Percentiles rank a stretch among this genome's conserved stretches.
These are phyloP conservation scores for Astropecten irregularis DNA, from an alignment of 53 echinoderm and acorn worm genomes.

Conservation along the genomic window DNA sequence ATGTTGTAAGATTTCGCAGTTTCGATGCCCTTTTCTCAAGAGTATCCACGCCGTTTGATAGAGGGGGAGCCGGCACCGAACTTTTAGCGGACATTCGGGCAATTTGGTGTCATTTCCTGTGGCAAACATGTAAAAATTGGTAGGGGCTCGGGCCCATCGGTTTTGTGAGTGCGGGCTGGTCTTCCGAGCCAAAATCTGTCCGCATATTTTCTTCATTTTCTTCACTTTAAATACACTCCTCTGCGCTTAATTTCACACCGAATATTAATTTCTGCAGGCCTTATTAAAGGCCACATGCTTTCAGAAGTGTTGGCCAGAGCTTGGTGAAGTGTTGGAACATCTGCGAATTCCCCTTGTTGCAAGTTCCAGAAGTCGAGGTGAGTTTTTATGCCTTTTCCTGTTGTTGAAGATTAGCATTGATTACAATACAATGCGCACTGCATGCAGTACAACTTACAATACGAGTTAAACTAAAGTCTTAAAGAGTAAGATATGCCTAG, in stretches of 20 bases:
- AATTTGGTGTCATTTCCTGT: conserved; percentile 19
- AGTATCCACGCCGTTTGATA: background rate
- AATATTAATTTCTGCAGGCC: too few relatives aligned
- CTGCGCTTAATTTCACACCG: too few relatives aligned
- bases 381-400: too few relatives aligned
- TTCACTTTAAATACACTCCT: background rate
- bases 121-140: conserved; percentile 55
- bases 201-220: conserved; percentile 3
- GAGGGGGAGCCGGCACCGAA: background rate
- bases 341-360: background rate
- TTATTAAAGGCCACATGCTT: too few relatives aligned
- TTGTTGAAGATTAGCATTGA: too few relatives aligned
- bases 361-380: conserved; percentile 1
- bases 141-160: conserved; percentile 28
- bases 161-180: conserved; percentile 39
- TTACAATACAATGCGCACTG: too few relatives aligned
- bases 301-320: background rate
- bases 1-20: background rate
- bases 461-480: too few relatives aligned
- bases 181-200: background rate
- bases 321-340: background rate
- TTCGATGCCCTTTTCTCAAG: background rate
- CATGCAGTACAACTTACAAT: too few relatives aligned
- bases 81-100: background rate
- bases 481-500: too few relatives aligned